Conservation (phyloP, 2,797 vertebrate genomes). For the Rhinoraja longicauda region DNA sequence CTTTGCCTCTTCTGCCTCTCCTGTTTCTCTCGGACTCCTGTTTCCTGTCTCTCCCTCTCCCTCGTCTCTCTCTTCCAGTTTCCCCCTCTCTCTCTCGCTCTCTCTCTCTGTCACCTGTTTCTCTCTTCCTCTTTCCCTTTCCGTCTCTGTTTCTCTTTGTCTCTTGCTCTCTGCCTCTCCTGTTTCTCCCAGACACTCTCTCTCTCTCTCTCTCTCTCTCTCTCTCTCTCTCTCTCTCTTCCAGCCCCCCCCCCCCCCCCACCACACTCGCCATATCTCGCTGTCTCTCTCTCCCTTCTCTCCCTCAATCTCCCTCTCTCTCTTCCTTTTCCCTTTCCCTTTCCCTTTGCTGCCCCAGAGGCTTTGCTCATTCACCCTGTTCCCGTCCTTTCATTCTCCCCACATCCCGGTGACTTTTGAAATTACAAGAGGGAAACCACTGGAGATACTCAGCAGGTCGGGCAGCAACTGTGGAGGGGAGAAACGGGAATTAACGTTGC, state of each 20-base stretch:
- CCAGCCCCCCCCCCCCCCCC: slow-evolving; percentile 26
- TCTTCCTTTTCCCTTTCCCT: slow-evolving; percentile 44
- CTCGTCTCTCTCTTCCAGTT: slow-evolving; percentile 41
- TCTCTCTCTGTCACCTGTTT: slow-evolving; percentile 46
- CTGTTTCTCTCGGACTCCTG: slow-evolving; percentile 32
- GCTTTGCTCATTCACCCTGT: neutral
- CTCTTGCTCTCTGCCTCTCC: slow-evolving; percentile 39
- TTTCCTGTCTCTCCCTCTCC: slow-evolving; percentile 43
- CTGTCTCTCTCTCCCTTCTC: slow-evolving; percentile 42
- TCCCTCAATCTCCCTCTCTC: slow-evolving; percentile 49
- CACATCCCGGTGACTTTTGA: neutral
- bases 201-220: slow-evolving; percentile 47
- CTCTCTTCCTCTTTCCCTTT: slow-evolving; percentile 11
- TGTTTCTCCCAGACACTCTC: slow-evolving; percentile 44
- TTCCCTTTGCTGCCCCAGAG: neutral
- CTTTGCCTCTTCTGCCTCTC: slow-evolving; percentile 50
- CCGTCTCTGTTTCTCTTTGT: slow-evolving; percentile 33
- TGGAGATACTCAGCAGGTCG: no score
- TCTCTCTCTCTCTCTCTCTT: slow-evolving; percentile 26
- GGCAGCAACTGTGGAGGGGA: no score
- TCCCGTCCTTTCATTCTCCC: no score
- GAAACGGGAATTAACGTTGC: no score
- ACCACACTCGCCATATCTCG: neutral
- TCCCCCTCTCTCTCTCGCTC: slow-evolving; percentile 56
- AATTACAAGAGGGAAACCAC: no score